Percentiles rank a stretch among this genome's conserved stretches.
Conservation (phyloP, 2,888 invertebrate genomes). For the Meta bourneti region DNA sequence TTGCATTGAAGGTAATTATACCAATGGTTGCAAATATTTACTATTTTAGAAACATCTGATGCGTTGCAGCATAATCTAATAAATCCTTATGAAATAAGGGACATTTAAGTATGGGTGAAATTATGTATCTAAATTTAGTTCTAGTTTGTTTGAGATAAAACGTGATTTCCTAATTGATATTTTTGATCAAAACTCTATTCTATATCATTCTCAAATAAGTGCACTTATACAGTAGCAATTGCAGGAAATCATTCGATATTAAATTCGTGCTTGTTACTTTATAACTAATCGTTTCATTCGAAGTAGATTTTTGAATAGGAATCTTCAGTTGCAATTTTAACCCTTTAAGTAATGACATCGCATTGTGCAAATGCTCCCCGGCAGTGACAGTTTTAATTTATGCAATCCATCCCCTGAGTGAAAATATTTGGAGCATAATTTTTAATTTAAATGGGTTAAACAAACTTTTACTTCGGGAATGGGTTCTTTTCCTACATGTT, state of each 20-base stretch:
- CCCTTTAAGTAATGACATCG: background rate
- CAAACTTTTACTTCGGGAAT: too few species aligned
- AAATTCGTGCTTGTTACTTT: background rate
- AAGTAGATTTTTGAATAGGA: background rate
- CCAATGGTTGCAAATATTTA: too few species aligned
- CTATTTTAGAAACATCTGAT: too few species aligned
- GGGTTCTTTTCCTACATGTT: too few species aligned
- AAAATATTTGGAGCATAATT: background rate
- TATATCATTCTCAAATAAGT: constrained; percentile 46
- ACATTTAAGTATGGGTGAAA: background rate
- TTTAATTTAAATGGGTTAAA: background rate
- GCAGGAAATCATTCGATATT: constrained; percentile 37
- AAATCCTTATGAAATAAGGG: background rate
- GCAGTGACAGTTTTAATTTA: background rate
- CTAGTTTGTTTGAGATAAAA: constrained; percentile 2
- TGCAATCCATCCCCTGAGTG: background rate
- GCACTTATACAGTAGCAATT: constrained; percentile 61
- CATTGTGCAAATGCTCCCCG: background rate
- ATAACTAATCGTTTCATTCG: background rate
- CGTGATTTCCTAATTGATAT: constrained; percentile 5
- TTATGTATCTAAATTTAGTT: constrained; percentile 18
- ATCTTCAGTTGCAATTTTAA: background rate
- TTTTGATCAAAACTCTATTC: constrained; percentile 37
- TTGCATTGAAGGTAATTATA: too few species aligned
- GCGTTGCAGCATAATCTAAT: too few species aligned